phyloP scores from a whole-genome alignment of 2,797 vertebrate species.

The Pristis pectinata region DNA sequence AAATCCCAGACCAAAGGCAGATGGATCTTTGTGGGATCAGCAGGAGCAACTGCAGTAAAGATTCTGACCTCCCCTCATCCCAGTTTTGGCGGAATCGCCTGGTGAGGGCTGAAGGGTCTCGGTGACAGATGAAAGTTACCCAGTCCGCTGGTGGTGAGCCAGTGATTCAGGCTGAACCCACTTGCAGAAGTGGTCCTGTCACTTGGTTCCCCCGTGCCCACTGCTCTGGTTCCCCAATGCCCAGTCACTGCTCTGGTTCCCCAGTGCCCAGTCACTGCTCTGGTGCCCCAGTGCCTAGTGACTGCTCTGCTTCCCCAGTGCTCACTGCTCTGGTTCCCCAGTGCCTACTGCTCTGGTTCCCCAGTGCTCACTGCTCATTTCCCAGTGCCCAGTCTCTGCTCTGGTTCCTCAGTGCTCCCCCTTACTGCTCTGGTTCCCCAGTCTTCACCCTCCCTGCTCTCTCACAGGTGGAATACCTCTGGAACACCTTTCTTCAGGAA shows the following conservation, averaged over 20 bases:
- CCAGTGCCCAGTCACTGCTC: not conserved
- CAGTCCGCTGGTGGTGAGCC: not conserved
- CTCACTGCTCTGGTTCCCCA: not conserved
- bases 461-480: conserved; percentile 59
- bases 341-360: too few relatives aligned
- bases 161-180: not conserved
- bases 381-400: too few relatives aligned
- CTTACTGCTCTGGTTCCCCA: not conserved
- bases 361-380: too few relatives aligned
- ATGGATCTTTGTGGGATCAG: not conserved
- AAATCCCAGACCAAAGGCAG: not conserved
- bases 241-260: too few relatives aligned
- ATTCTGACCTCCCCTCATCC: not conserved
- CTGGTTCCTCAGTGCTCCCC: too few relatives aligned
- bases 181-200: not conserved
- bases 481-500: conserved; percentile 59
- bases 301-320: too few relatives aligned
- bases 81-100: not conserved
- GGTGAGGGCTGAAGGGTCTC: not conserved
- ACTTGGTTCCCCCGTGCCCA: not conserved
- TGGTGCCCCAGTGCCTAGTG: not conserved
- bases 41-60: not conserved
- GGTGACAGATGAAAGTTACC: not conserved
- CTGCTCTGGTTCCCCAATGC: too few relatives aligned
- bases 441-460: conserved; percentile 6